Conservation (phyloP, 1,140 invertebrate species). For the Pachypsylla venusta region DNA sequence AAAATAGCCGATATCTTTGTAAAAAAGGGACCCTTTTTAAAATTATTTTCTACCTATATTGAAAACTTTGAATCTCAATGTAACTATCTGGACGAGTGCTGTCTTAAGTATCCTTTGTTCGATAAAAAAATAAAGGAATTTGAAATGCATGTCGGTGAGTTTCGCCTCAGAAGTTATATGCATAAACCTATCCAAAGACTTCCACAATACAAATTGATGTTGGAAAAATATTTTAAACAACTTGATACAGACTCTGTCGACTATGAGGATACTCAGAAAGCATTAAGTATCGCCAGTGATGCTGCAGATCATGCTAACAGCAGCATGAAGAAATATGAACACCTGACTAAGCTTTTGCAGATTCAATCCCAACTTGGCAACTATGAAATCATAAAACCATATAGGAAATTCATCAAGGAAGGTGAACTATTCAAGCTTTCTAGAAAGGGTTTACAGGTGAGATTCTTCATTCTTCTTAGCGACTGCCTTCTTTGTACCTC, state of each 20-base stretch:
- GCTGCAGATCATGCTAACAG: conserved; percentile 63
- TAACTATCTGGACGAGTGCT: conserved; percentile 42
- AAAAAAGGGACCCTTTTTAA: conserved; percentile 57
- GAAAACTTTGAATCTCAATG: conserved; percentile 50
- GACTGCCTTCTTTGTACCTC: conserved; percentile 52
- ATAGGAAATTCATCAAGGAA: conserved; percentile 48
- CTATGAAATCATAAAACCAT: conserved; percentile 51
- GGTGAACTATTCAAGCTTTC: conserved; percentile 51
- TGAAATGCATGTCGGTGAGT: conserved; percentile 45
- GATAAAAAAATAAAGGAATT: conserved; percentile 44
- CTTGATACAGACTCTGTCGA: conserved; percentile 42
- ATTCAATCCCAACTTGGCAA: conserved; percentile 40
- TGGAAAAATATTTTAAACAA: conserved; percentile 49
- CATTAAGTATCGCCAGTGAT: conserved; percentile 49
- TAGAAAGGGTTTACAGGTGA: conserved; percentile 47
- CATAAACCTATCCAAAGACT: conserved; percentile 60
- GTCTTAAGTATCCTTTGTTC: conserved; percentile 44
- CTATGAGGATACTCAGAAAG: conserved; percentile 46
- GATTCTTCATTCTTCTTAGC: conserved; percentile 53
- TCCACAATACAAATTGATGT: conserved; percentile 48
- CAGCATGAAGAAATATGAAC: conserved; percentile 44
- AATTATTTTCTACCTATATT: conserved; percentile 56
- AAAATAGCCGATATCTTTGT: conserved; percentile 60
- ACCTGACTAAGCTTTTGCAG: conserved; percentile 39
- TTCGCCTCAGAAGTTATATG: conserved; percentile 55